Conservation (phyloP, 2,888 invertebrate species). For the Pediacus dermestoides region DNA sequence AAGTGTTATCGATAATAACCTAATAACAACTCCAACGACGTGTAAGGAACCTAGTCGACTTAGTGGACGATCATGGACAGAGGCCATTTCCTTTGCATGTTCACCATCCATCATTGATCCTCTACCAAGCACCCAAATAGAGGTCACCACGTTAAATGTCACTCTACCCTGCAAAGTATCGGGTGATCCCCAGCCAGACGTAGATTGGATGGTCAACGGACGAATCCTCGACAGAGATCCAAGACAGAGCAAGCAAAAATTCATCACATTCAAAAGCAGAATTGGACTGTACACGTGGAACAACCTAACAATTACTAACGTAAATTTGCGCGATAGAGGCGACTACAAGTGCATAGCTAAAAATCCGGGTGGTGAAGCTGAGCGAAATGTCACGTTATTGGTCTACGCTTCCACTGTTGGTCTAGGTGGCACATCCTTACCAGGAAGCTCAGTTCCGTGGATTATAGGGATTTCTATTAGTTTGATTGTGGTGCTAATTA, state of each 20-base stretch:
- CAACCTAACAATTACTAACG: conserved; percentile 55
- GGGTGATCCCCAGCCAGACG: conserved; percentile 67
- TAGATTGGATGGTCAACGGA: conserved; percentile 70
- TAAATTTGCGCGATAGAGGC: conserved; percentile 52
- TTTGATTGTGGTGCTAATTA: conserved; percentile 50
- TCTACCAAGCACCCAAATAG: conserved; percentile 57
- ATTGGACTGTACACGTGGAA: conserved; percentile 52
- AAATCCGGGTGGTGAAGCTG: conserved; percentile 76
- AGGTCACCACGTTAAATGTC: conserved; percentile 61
- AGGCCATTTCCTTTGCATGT: conserved; percentile 77
- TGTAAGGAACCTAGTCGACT: conserved; percentile 69
- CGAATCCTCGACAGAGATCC: conserved; percentile 57
- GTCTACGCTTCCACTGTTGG: conserved; percentile 29
- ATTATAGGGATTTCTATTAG: conserved; percentile 52
- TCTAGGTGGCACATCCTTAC: conserved; percentile 31
- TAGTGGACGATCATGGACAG: conserved; percentile 69
- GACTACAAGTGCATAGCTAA: conserved; percentile 70
- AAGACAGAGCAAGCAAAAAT: conserved; percentile 49
- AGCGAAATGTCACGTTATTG: conserved; percentile 68
- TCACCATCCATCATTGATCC: conserved; percentile 71
- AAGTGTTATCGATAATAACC: conserved; percentile 68
- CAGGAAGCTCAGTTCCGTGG: conserved; percentile 48
- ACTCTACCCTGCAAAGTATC: conserved; percentile 67
- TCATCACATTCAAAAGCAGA: conserved; percentile 40
- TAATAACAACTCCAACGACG: conserved; percentile 71